phyloP scores from a whole-genome alignment of 30 jellyfish, hydroid and myxozoan species.

The Turritopsis dohrnii region DNA sequence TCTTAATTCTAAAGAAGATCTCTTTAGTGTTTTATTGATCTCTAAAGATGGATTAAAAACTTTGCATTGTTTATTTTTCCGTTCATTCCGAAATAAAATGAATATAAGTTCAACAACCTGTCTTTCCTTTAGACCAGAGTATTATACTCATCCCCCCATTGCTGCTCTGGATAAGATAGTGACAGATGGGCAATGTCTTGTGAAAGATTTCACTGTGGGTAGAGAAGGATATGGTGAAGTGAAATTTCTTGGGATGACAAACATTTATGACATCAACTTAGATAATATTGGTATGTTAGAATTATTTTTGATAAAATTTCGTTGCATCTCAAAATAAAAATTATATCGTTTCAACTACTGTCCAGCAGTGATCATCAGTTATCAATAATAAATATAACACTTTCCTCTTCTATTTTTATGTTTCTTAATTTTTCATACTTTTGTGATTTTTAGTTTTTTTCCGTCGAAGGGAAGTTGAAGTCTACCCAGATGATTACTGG shows the following conservation, averaged over 20 bases:
- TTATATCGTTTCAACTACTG: too few relatives aligned
- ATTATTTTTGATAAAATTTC: neutral
- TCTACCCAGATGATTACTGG: slow-evolving; percentile 77
- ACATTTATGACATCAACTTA: slow-evolving; percentile 69
- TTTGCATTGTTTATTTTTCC: too few relatives aligned
- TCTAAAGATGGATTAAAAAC: too few relatives aligned
- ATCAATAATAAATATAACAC: too few relatives aligned
- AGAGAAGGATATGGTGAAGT: slow-evolving; percentile 95
- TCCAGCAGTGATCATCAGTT: too few relatives aligned
- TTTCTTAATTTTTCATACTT: neutral
- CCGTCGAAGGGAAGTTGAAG: slow-evolving; percentile 89
- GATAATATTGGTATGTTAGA: slow-evolving; percentile 67
- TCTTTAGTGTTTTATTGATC: too few relatives aligned
- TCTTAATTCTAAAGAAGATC: too few relatives aligned
- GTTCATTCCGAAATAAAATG: too few relatives aligned
- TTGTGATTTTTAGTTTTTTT: slow-evolving; percentile 51
- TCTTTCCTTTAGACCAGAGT: slow-evolving; percentile 59
- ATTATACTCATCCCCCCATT: slow-evolving; percentile 70
- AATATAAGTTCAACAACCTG: neutral
- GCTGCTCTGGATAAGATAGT: slow-evolving; percentile 51
- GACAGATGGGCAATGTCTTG: slow-evolving; percentile 56
- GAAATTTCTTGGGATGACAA: slow-evolving; percentile 72
- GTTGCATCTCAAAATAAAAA: too few relatives aligned
- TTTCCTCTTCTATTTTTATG: neutral
- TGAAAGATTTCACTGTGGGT: slow-evolving; percentile 76